These are phyloP conservation scores for Acanthornis magna DNA, from an alignment of 2,797 vertebrate genomes.

Conservation along the genomic window DNA sequence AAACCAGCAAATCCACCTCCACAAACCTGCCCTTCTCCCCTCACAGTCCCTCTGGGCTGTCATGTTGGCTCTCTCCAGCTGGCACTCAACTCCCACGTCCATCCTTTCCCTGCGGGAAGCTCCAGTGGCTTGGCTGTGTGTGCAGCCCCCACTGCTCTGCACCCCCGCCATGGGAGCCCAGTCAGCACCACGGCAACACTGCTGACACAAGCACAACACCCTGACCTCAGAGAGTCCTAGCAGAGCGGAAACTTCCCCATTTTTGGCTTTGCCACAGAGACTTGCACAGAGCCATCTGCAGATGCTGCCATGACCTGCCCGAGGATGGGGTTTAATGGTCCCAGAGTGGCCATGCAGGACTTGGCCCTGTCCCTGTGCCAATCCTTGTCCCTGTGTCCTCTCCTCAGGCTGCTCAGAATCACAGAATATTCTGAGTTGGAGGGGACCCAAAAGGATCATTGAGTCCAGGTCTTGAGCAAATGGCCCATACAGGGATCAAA, in stretches of 20 bases:
- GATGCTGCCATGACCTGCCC: neutral
- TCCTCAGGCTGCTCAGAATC: neutral
- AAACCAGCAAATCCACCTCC: neutral
- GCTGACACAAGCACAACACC: neutral
- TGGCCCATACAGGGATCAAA: neutral
- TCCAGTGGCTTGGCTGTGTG: neutral
- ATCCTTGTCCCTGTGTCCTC: neutral
- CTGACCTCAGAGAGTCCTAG: accelerated
- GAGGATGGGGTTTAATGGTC: accelerated
- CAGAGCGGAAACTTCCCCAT: neutral
- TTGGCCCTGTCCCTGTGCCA: too few species aligned
- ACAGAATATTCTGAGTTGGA: neutral
- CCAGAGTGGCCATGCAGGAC: neutral
- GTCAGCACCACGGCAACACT: neutral
- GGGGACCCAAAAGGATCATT: neutral
- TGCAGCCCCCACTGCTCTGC: neutral
- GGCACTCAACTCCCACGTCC: neutral
- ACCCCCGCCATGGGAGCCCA: neutral
- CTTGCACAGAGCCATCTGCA: neutral
- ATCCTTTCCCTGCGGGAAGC: neutral
- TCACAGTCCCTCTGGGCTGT: neutral
- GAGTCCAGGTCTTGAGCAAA: neutral
- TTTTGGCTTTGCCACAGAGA: neutral
- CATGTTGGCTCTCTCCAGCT: neutral
- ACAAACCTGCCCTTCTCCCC: neutral